Conservation (phyloP, 64 coral and sea anemone species). For the Montipora cactus region DNA sequence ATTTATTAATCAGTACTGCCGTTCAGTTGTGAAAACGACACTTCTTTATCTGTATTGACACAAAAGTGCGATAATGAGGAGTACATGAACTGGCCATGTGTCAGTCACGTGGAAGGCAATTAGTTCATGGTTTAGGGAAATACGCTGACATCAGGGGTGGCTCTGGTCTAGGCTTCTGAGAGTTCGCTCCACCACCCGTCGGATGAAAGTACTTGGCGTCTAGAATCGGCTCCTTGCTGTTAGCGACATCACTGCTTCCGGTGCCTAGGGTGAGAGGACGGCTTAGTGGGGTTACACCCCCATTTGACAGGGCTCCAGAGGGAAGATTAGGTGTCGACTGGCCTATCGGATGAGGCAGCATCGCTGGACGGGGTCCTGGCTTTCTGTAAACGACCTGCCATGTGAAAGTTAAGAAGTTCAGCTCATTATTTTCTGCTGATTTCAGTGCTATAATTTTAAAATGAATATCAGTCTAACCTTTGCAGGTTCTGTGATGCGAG, state of each 20-base stretch:
- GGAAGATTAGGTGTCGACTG: constrained; percentile 40
- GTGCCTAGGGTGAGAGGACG: neutral
- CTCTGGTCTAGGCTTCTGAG: constrained; percentile 28
- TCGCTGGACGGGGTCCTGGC: neutral
- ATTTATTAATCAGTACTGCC: too few relatives aligned
- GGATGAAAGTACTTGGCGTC: constrained; percentile 43
- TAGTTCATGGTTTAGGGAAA: constrained; percentile 19
- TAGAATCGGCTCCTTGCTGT: constrained; percentile 21
- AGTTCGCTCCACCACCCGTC: neutral
- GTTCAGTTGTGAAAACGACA: too few relatives aligned
- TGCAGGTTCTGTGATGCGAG: neutral
- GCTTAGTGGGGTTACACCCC: constrained; percentile 33
- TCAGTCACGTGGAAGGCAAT: constrained; percentile 7
- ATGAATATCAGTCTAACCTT: neutral
- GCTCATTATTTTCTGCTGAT: neutral
- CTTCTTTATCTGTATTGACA: too few relatives aligned
- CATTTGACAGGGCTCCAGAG: neutral
- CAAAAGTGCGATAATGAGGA: neutral
- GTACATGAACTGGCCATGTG: neutral
- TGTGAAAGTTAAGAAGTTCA: neutral
- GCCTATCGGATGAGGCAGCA: constrained; percentile 27
- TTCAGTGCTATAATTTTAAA: neutral
- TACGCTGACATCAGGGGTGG: constrained; percentile 37
- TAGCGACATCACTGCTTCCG: neutral
- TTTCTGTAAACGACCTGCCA: constrained; percentile 8